Evolutionary conservation across 2,797 vertebrate species (phyloP), one percentile per base, ranked within the genome.

Genomic region (Pseudomugil tenellus): DNA sequence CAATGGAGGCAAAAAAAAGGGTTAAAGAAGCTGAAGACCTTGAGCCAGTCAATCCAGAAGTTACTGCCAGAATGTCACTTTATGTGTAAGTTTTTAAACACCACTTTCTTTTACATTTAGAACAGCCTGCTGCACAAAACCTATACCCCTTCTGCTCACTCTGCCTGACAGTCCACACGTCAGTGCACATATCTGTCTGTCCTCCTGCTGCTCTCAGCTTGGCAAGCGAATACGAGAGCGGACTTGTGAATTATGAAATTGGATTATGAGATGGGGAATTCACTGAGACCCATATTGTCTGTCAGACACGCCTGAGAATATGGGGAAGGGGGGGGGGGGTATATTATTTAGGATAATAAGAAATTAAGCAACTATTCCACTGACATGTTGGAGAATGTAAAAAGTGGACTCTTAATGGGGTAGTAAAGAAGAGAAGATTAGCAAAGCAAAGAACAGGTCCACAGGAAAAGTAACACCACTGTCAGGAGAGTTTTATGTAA

Each of bases 251-350:
- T 89, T 78, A 80, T 80, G 80, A 81, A 90, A 91, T 86, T 88
- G 87, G 84, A 91, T 89, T 89, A 87, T 31, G 79, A 87, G 77
- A 83, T 76, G 6, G 63, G 74, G 87, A 89, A 90, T 89, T 86
- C 85, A 85, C 74, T 83, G 86, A 87, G 83, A 72, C 73, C 74
- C 67, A 57, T 80, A 86, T 84, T 87, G 81, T 85, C 80, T 84
- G 77, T 80, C 70, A 72, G 83, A 86, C 57, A 69, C 77, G 74
- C 76, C 28, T 35, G 78, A 85, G 80, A 76, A 80, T 84, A 80
- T 62, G 37, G 49, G 62, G 46, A 66, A 37, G 19, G 54, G 54
- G 29, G 19, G 54, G 54, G 29, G 72, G 63, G 70, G 81, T 72
- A 65, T 64, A 76, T 48, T 48, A 48, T 79, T 81, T 43, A 25